Evolutionary conservation across 2,797 vertebrate species (phyloP), one percentile per base, ranked within the genome.

Genomic region (Gambusia yucatana): DNA sequence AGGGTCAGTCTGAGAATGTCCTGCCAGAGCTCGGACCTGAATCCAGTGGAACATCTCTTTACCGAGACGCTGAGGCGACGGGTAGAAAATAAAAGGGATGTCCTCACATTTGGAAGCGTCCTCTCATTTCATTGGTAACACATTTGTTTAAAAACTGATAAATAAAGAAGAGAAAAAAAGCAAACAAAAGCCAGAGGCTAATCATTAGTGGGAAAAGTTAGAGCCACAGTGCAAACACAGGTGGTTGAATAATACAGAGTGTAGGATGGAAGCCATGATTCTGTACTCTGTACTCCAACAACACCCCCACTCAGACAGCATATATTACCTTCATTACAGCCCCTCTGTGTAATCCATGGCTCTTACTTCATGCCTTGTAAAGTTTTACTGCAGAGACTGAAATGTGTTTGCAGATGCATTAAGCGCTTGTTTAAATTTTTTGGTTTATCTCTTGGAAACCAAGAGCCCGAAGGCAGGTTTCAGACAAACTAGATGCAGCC

Each of bases 401-500:
- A 89, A 84, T 84, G 85, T 87, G 87, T 90, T 91, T 89, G 82
- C 83, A 85, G 86, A 92, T 90, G 86, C 85, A 84, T 90, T 90
- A 80, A 88, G 71, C 88, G 75, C 80, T 89, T 93, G 90, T 93
- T 95, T 94, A 93, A 86, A 88, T 90, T 91, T 76, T 59, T 16
- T 75, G 77, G 84, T 86, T 92, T 91, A 93, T 92, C 88, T 90
- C 72, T 70, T 86, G 84, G 88, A 91, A 6, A 17, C 25, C 71
- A 77, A 14, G 0, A 3, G 50, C 85, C 25, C 0, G 59, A 82
- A 7, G 86, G 83, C 83, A 79, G 75, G 75, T 81, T 88, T 86
- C 16, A 82, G 84, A 89, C 84, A 75, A 84, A 90, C 79, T 83
- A 82, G 87, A 92, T 84, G 77, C 86, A 84, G 77, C 75, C 76